Percentiles rank a stretch among this genome's conserved stretches.
These are phyloP conservation scores for Rissa tridactyla DNA, from an alignment of 2,113 vertebrate genomes.

Conservation along the genomic window DNA sequence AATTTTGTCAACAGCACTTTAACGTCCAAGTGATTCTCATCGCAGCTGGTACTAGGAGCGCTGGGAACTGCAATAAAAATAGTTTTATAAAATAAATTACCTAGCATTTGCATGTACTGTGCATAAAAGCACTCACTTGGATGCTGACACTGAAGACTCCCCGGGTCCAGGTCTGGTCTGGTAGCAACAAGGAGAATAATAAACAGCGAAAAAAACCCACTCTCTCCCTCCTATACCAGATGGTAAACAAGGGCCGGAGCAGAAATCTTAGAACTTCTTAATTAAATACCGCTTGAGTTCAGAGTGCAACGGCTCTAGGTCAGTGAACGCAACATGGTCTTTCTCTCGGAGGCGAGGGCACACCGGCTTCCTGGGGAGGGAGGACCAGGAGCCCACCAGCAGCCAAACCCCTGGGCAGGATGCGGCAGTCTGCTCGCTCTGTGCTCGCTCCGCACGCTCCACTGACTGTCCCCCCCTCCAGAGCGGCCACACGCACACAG, in stretches of 20 bases:
- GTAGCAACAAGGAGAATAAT: not conserved
- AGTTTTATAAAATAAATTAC: slow-evolving; percentile 33
- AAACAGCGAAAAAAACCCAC: not conserved
- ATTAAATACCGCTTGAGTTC: not conserved
- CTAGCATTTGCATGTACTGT: slow-evolving; percentile 25
- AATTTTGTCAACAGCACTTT: slow-evolving; percentile 68
- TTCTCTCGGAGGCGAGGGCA: not conserved
- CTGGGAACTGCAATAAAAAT: slow-evolving; percentile 53
- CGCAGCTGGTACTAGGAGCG: slow-evolving; percentile 63
- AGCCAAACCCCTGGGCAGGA: not conserved
- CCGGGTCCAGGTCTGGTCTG: not conserved
- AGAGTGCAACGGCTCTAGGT: not conserved
- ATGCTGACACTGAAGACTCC: not conserved
- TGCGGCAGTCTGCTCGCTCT: rapidly evolving
- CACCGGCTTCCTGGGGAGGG: not conserved
- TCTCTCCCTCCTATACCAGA: not conserved
- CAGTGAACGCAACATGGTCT: not conserved
- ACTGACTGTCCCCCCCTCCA: rapidly evolving
- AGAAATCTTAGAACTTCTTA: not conserved
- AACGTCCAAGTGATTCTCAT: slow-evolving; percentile 55
- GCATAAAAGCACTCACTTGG: not conserved
- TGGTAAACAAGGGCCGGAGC: not conserved
- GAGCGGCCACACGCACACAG: not conserved
- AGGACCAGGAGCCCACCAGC: not conserved
- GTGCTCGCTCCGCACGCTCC: rapidly evolving